phyloP scores from a whole-genome alignment of 2,888 invertebrate species.

The Coelogynopora nodosa region DNA sequence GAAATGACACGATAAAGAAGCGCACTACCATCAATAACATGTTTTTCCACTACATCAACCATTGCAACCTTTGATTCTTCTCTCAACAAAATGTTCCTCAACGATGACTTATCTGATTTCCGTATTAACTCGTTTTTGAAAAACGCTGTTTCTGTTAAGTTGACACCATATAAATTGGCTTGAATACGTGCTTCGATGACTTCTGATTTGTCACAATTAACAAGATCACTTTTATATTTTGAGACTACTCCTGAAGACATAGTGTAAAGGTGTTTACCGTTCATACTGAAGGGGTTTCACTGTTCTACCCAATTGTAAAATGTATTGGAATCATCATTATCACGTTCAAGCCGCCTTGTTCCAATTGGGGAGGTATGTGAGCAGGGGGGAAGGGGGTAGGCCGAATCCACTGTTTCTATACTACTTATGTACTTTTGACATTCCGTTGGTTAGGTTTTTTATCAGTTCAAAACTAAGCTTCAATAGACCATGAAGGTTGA shows the following conservation, averaged over 20 bases:
- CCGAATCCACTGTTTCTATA: no score
- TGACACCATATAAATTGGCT: background rate
- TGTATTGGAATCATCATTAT: background rate
- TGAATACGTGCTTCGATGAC: background rate
- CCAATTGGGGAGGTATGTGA: no score
- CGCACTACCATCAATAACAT: conserved; percentile 7
- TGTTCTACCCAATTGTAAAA: background rate
- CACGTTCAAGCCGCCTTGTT: background rate
- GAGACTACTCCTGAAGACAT: background rate
- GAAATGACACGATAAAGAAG: background rate
- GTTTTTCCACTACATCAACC: conserved; percentile 8
- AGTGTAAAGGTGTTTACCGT: background rate
- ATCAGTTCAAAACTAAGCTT: background rate
- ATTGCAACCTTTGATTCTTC: conserved; percentile 11
- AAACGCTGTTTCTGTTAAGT: background rate
- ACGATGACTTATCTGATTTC: background rate
- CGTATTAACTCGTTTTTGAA: background rate
- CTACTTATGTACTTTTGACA: no score
- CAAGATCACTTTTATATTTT: background rate
- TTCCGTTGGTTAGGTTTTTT: no score
- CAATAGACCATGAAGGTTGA: background rate
- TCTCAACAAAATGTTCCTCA: conserved; percentile 18
- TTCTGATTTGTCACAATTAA: background rate
- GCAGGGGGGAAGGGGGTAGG: no score
- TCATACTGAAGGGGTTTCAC: background rate